These are phyloP conservation scores for Eurytoma californica DNA, from an alignment of 2,888 invertebrate species.

Conservation along the genomic window DNA sequence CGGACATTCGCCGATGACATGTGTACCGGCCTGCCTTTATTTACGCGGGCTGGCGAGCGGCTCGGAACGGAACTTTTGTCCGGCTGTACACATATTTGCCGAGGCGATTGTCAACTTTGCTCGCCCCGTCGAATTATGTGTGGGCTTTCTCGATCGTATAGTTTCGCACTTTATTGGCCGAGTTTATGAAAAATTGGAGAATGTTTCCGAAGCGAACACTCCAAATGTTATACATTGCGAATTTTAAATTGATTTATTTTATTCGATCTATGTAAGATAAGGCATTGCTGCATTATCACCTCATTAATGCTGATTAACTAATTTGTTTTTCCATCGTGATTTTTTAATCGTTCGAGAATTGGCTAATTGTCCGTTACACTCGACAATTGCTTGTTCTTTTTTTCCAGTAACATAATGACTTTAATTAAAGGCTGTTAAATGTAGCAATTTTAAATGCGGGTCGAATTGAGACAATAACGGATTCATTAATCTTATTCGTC, in stretches of 20 bases:
- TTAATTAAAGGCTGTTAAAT: constrained; percentile 20
- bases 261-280: too few relatives aligned
- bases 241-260: too few relatives aligned
- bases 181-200: too few relatives aligned
- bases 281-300: background rate
- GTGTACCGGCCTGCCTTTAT: background rate
- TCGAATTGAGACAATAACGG: constrained; percentile 40
- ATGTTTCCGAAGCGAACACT: too few relatives aligned
- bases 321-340: constrained; percentile 2
- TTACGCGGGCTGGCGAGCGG: background rate
- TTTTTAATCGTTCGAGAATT: constrained; percentile 9
- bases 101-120: too few relatives aligned
- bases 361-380: background rate
- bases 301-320: background rate
- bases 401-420: constrained; percentile 17
- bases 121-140: too few relatives aligned
- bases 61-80: background rate
- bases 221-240: too few relatives aligned
- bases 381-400: constrained; percentile 1
- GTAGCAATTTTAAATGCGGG: constrained; percentile 27
- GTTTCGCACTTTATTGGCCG: background rate
- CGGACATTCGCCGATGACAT: background rate
- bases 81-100: background rate
- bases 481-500: constrained; percentile 27
- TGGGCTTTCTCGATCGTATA: background rate